Conservation (phyloP, 2,797 vertebrate genomes). For the Sebastes aleutianus region DNA sequence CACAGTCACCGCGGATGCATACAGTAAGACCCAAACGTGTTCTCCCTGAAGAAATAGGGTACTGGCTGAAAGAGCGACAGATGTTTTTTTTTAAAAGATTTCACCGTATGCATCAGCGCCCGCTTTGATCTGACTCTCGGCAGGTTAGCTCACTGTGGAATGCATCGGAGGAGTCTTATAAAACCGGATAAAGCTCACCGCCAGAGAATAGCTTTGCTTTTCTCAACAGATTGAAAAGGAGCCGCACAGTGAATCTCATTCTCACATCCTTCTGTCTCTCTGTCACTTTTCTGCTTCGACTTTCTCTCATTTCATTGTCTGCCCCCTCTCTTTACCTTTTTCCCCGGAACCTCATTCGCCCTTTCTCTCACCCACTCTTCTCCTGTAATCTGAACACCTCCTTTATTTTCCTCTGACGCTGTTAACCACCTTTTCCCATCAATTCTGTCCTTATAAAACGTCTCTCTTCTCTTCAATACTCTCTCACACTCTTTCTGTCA, state of each 20-base stretch:
- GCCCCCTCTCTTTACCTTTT: constrained; percentile 20
- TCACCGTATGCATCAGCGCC: constrained; percentile 45
- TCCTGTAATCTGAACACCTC: constrained; percentile 33
- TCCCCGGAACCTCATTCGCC: constrained; percentile 21
- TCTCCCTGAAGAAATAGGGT: constrained; percentile 41
- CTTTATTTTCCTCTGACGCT: constrained; percentile 26
- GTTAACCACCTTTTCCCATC: constrained; percentile 32
- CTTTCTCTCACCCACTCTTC: constrained; percentile 24
- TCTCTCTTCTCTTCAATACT: neutral
- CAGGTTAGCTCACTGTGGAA: constrained; percentile 68
- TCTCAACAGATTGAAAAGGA: constrained; percentile 69
- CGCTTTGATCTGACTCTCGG: constrained; percentile 72
- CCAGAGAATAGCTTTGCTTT: constrained; percentile 71
- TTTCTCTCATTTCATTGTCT: constrained; percentile 56
- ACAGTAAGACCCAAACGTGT: constrained; percentile 31
- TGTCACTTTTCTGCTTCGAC: constrained; percentile 43
- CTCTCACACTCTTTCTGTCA: constrained; percentile 2
- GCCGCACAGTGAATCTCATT: constrained; percentile 64
- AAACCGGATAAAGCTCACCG: constrained; percentile 70
- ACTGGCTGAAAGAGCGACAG: constrained; percentile 50
- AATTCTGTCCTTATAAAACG: constrained; percentile 16
- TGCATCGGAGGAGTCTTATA: constrained; percentile 64
- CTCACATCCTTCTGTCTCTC: constrained; percentile 53
- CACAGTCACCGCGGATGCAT: constrained; percentile 9
- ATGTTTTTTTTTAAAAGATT: constrained; percentile 61